A percentile compares a stretch with the other conserved stretches of the same genome.
phyloP scores from a whole-genome alignment of 2,113 vertebrate species.

The Oreotrochilus melanogaster region DNA sequence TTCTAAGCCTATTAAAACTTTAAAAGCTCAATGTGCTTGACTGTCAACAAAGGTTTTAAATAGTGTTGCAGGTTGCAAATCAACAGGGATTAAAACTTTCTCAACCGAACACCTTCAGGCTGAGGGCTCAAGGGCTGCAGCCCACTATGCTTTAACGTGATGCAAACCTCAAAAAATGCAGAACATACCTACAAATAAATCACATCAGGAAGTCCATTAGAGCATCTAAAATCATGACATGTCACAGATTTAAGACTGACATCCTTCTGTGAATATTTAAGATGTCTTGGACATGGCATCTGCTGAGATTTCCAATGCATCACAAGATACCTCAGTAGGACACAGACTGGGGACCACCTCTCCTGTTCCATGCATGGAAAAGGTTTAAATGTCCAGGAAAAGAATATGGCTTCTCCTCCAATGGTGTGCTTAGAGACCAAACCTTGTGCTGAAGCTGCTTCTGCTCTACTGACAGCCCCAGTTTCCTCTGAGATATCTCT shows the following conservation, averaged over 20 bases:
- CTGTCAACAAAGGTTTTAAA: slow-evolving; percentile 48
- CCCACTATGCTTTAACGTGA: not conserved
- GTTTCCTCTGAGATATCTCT: not conserved
- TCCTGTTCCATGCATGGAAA: not conserved
- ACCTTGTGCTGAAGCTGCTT: not conserved
- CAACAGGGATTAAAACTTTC: not conserved
- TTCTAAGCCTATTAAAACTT: slow-evolving; percentile 75
- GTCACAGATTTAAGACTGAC: not conserved
- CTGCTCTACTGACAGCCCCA: not conserved
- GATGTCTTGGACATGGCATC: not conserved
- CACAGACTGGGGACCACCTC: rapidly evolving
- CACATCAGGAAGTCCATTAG: not conserved
- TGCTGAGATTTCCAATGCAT: not conserved
- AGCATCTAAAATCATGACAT: not conserved
- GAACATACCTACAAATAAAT: not conserved
- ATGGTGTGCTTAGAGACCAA: not conserved
- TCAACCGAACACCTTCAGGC: not conserved
- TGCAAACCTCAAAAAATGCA: not conserved
- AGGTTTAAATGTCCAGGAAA: not conserved
- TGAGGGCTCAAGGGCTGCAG: not conserved
- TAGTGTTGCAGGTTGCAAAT: not conserved
- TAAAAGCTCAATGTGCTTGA: slow-evolving; percentile 57
- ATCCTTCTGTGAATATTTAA: not conserved
- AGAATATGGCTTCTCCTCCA: not conserved
- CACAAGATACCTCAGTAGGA: not conserved